Conservation (phyloP, 1,140 invertebrate species). For the Habropoda laboriosa region DNA sequence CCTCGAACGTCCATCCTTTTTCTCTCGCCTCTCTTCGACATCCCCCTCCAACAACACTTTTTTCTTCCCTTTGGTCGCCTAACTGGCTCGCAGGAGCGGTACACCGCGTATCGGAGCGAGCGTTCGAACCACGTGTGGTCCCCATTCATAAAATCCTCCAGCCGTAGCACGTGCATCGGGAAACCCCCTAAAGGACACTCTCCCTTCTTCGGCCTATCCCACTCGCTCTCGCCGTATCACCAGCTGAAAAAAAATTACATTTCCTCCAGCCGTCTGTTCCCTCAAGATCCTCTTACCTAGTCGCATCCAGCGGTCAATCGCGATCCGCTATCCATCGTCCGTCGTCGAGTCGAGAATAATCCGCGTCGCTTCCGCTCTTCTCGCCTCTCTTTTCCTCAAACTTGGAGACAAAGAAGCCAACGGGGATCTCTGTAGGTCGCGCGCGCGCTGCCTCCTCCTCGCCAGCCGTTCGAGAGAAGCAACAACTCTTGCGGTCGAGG, state of each 20-base stretch:
- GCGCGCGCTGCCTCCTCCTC: not conserved
- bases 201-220: not conserved
- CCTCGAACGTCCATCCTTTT: slow-evolving; percentile 23
- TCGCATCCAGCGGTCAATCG: slow-evolving; percentile 58
- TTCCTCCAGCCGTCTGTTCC: too few species aligned
- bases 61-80: slow-evolving; percentile 55
- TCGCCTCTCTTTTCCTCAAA: not conserved
- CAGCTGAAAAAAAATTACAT: not conserved
- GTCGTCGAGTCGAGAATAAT: slow-evolving; percentile 60
- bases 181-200: slow-evolving; percentile 46
- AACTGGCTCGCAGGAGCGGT: slow-evolving; percentile 58
- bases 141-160: slow-evolving; percentile 67
- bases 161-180: slow-evolving; percentile 57
- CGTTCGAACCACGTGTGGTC: slow-evolving; percentile 69
- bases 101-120: slow-evolving; percentile 58
- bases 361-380: slow-evolving; percentile 33
- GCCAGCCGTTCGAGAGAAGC: slow-evolving; percentile 63
- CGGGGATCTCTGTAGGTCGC: too few species aligned
- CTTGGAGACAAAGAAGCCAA: slow-evolving; percentile 57
- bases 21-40: slow-evolving; percentile 13
- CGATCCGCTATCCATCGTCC: too few species aligned
- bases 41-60: too few species aligned
- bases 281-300: slow-evolving; percentile 51
- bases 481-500: slow-evolving; percentile 68
- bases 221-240: too few species aligned